Conservation (phyloP, 2,888 invertebrate species). For the Tetanocera ferruginea region DNA sequence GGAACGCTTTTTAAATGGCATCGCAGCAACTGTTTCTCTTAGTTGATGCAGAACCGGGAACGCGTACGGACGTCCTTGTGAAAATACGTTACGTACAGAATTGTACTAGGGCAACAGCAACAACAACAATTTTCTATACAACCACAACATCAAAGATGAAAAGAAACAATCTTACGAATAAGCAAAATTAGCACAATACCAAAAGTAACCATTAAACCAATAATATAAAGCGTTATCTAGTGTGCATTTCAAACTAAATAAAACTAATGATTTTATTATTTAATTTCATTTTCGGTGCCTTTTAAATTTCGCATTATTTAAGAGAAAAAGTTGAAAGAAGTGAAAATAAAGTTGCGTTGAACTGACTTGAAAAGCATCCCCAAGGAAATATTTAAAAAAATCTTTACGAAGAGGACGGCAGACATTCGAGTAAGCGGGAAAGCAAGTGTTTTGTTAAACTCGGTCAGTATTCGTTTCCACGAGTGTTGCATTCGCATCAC, state of each 20-base stretch:
- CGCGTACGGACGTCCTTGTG: conserved; percentile 53
- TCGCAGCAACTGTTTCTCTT: conserved; percentile 48
- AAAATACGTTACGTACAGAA: conserved; percentile 38
- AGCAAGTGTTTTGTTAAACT: background rate
- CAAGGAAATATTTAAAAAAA: background rate
- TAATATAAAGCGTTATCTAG: background rate
- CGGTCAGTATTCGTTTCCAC: background rate
- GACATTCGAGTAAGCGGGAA: background rate
- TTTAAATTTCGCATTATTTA: conserved; percentile 6
- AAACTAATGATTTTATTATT: background rate
- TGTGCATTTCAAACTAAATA: background rate
- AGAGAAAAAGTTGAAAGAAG: background rate
- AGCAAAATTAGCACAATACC: conserved; percentile 10
- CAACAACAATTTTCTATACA: conserved; percentile 16
- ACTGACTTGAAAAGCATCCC: conserved; percentile 1
- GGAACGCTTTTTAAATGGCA: conserved; percentile 39
- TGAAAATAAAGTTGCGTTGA: background rate
- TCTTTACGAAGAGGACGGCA: background rate
- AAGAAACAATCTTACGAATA: conserved; percentile 20
- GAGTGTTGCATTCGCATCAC: conserved; percentile 5
- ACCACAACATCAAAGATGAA: conserved; percentile 17
- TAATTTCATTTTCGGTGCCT: conserved; percentile 30
- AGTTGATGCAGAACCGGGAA: conserved; percentile 60
- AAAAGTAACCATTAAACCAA: conserved; percentile 3
- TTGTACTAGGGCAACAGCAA: conserved; percentile 17